Evolutionary conservation across 2,888 invertebrate species (phyloP), one percentile per base, ranked within the genome.

Genomic region (Pheosia tremula): DNA sequence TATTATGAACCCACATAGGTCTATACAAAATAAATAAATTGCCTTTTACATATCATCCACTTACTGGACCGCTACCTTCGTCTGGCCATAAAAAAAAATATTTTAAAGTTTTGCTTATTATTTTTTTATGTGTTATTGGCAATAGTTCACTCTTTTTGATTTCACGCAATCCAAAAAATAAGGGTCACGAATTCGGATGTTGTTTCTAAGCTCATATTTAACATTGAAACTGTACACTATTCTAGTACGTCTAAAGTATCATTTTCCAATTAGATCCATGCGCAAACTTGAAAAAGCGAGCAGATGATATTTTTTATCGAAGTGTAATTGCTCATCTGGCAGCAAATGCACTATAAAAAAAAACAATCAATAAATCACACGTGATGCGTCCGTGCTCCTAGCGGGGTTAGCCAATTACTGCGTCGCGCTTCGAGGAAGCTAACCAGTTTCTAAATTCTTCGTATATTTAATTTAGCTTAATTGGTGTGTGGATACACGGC

Each of bases 401-500:
- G 83, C 85, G 81, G 84, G 86, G 87, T 87, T 87, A 86, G 90
- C 90, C 92, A 93, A 93, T 93, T 93, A 93, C 86, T 75, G 80
- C 90, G 93, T 87, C 91, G 89, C 93, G 93, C 92, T 93, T 89
- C 90, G 90, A 91, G 91, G 89, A 92, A 92, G 91, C 88, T 89
- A 89, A 91, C 87, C 88, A 91, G 90, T 93, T 93, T 93, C 93
- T 93, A 93, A 92, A 93, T 93, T 93, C 93, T 93, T 90, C 88
- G 90, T 92, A 90, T 91, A 89, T 91, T 91, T 91, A 90, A 90
- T 92, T 91, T 86, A 89, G 85, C 89, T 91, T 91, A 93, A 93
- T 93, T 92, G 89, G 89, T 90, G 88, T 90, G 88, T 89, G 84
- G 88, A 89, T 90, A 86, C 86, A 85, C 83, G 80, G 84, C 79